These are phyloP conservation scores for Trichonephila clavipes DNA, from an alignment of 1,140 invertebrate species.

Conservation along the genomic window DNA sequence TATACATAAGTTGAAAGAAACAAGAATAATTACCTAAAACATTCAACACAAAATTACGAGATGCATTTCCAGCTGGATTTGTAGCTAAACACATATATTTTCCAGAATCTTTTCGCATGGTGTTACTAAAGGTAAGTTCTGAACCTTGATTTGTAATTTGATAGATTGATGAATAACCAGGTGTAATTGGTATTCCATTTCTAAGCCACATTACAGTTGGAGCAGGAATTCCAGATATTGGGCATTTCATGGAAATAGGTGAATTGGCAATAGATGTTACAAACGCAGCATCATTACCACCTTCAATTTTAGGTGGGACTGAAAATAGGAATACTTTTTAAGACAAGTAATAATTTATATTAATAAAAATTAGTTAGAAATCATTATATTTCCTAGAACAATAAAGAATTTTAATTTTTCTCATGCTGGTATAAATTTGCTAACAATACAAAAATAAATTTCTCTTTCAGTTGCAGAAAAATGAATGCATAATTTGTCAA, in stretches of 20 bases:
- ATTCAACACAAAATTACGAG: conserved; percentile 52
- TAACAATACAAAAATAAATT: no score
- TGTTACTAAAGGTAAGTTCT: background rate
- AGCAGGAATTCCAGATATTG: conserved; percentile 48
- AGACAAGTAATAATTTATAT: no score
- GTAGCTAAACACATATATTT: conserved; percentile 65
- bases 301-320: conserved; percentile 70
- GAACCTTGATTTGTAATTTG: conserved; percentile 11
- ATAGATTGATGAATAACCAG: conserved; percentile 1
- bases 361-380: no score
- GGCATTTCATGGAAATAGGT: conserved; percentile 50
- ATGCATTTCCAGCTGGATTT: conserved; percentile 69
- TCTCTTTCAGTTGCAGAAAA: no score
- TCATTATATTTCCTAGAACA: no score
- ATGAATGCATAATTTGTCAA: no score
- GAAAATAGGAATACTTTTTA: conserved; percentile 2
- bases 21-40: conserved; percentile 66
- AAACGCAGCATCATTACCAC: conserved; percentile 5
- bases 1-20: background rate
- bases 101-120: conserved; percentile 52
- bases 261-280: conserved; percentile 42
- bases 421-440: no score
- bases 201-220: conserved; percentile 71
- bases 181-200: conserved; percentile 57
- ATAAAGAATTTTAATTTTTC: no score